Evolutionary conservation across 1,140 invertebrate genomes (phyloP), one percentile per base, ranked within the genome.

Genomic region (Bombus waltoni): DNA sequence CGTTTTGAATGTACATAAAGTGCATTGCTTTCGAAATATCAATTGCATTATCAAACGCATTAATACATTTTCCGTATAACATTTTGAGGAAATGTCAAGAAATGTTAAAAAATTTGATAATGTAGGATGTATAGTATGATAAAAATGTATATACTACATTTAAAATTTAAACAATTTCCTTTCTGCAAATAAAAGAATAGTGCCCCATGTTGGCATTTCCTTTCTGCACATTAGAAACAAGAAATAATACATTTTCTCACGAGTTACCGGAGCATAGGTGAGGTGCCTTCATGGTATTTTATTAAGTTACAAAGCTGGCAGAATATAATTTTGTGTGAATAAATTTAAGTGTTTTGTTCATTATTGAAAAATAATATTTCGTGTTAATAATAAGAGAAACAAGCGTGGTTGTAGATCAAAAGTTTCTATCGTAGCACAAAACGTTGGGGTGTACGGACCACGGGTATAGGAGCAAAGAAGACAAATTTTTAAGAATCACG

Each of bases 211-310:
- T 74, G 18, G 73, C n/a, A 18, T 85, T 89, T 81, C 53, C 83
- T 42, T 74, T 78, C 74, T 85, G 70, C 32, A 68, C 28, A 53
- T 53, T 53, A 53, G 57, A 81, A 42, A 28, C 62, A 32, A 66
- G 57, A 81, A 88, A 89, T 87, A 89, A 88, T 89, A 68, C 40
- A 42, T 57, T 88, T 88, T 88, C 83, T 74, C 88, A 89, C 73
- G 83, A 40, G 68, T 74, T 66, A 28, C 42, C 40, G 40, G 5
- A 38, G 38, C 9, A 57, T 22, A 68, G 53, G 70, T 73, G 59
- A 53, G 47, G 6, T 53, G 18, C 1, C 38, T 68, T 78, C 35
- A n/a, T 42, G 15, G 6, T 28, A 59, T 77, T 88, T 89, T 62
- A 75, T 75, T 44, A 47, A 53, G 28, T 40, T 42, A 68, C 13